A percentile compares a stretch with the other conserved stretches of the same genome.
phyloP scores from a whole-genome alignment of 2,888 invertebrate species.

The Dasypolia templi region DNA sequence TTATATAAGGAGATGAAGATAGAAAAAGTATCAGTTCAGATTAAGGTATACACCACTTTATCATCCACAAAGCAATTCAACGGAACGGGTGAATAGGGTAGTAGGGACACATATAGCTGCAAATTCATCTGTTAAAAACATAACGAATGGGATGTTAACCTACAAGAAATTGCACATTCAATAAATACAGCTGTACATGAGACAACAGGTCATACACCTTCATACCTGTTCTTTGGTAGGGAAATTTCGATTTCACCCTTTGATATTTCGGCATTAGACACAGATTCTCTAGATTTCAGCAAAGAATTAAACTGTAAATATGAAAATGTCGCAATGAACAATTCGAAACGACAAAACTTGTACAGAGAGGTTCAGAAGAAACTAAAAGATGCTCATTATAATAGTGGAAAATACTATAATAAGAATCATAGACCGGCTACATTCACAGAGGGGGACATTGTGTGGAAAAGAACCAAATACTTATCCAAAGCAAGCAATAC shows the following conservation, averaged over 20 bases:
- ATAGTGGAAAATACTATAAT: too few relatives aligned
- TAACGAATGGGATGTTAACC: neutral
- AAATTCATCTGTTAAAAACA: neutral
- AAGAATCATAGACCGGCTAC: too few relatives aligned
- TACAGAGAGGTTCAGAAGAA: too few relatives aligned
- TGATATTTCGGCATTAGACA: neutral
- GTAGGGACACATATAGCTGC: neutral
- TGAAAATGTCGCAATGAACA: neutral
- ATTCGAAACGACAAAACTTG: neutral
- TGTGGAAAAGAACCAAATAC: too few relatives aligned
- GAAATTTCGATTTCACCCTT: neutral
- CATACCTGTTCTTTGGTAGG: neutral
- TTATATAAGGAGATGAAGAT: too few relatives aligned
- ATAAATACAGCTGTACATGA: neutral
- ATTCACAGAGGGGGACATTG: too few relatives aligned
- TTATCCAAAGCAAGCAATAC: neutral
- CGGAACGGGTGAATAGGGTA: neutral
- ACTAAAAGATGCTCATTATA: too few relatives aligned
- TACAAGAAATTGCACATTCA: neutral
- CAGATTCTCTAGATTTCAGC: neutral
- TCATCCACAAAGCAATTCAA: neutral
- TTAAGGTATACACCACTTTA: too few relatives aligned
- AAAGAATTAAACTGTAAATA: neutral
- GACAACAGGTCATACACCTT: slow-evolving; percentile 53
- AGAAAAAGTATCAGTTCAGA: too few relatives aligned